phyloP scores from a whole-genome alignment of 1,140 invertebrate genomes.

The Cydia splendana region DNA sequence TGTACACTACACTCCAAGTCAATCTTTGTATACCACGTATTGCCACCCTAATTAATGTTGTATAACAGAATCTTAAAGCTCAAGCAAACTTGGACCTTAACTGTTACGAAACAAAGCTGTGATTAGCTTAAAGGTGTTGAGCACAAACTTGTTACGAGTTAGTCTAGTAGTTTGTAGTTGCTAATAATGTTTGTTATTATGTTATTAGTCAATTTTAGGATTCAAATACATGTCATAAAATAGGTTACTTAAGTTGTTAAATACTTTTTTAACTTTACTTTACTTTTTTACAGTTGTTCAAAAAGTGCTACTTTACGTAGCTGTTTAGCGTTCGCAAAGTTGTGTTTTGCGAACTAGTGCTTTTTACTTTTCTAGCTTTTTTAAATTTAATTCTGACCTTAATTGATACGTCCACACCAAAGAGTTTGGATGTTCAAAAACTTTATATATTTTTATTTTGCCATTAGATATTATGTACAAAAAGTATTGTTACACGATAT shows the following conservation, averaged over 20 bases:
- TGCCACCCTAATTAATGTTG: constrained; percentile 3
- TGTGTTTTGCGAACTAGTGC: too few species aligned
- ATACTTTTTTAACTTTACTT: too few species aligned
- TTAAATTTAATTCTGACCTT: too few species aligned
- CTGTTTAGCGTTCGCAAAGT: too few species aligned
- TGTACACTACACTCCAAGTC: background rate
- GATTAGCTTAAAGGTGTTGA: background rate
- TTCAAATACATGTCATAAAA: background rate
- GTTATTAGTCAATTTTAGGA: constrained; percentile 9
- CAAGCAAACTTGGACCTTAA: background rate
- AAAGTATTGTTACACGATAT: too few species aligned
- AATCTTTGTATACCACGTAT: background rate
- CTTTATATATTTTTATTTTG: too few species aligned
- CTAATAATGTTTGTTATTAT: constrained; percentile 13
- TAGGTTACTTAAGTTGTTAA: background rate
- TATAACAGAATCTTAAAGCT: background rate
- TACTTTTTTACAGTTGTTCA: too few species aligned
- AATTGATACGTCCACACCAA: too few species aligned
- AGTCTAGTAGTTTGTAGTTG: background rate
- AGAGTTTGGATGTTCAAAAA: too few species aligned
- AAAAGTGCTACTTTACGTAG: too few species aligned
- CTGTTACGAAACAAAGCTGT: background rate
- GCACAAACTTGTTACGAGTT: background rate
- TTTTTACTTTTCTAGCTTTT: too few species aligned
- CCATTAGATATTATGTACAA: too few species aligned